Conservation (phyloP, 2,797 vertebrate species). For the Eulemur coronatus region DNA sequence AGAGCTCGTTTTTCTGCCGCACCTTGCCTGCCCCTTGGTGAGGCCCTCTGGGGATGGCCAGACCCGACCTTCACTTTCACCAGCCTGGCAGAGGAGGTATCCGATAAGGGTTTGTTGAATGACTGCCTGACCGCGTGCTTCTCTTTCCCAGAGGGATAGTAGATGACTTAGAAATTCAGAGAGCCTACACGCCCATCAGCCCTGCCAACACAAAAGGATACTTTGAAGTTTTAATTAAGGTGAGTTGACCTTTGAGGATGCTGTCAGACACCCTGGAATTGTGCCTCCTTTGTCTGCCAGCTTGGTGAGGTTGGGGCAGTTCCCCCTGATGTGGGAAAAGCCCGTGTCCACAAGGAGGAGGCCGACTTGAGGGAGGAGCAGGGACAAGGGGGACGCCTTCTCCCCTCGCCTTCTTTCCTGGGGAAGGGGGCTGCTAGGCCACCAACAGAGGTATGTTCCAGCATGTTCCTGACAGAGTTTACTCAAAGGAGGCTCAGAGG, state of each 20-base stretch:
- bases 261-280: background rate
- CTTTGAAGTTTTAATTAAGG: constrained; percentile 90
- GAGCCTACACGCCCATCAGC: constrained; percentile 88
- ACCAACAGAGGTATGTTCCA: background rate
- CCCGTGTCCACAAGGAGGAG: background rate
- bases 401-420: background rate
- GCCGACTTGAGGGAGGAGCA: background rate
- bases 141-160: constrained; percentile 83
- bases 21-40: background rate
- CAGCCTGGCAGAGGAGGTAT: background rate
- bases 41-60: background rate
- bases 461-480: background rate
- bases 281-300: background rate
- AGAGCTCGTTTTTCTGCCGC: background rate
- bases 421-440: background rate
- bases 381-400: background rate
- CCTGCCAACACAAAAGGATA: constrained; percentile 82
- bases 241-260: constrained; percentile 71
- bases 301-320: background rate
- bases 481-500: background rate
- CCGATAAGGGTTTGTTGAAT: background rate
- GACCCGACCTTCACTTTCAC: background rate
- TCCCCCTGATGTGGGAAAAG: background rate
- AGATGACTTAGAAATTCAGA: constrained; percentile 86
- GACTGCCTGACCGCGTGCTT: constrained; percentile 8